Evolutionary conservation across 2,888 invertebrate genomes (phyloP).

Genomic region (Rapana venosa): DNA sequence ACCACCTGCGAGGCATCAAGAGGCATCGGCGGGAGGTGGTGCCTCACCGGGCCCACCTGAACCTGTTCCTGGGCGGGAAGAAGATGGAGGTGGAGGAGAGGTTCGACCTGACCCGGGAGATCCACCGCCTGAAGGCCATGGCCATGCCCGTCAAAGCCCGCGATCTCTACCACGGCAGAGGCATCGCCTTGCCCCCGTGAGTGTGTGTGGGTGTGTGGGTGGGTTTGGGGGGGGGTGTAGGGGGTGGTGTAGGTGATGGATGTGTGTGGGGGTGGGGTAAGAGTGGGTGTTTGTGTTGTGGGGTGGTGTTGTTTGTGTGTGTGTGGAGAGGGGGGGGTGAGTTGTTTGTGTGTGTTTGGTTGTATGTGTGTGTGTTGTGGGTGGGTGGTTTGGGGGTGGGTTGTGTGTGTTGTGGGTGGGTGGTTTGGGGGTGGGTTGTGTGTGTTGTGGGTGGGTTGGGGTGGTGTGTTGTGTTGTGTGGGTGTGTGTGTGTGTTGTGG

Average conservation of each 20-base stretch:
- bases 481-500: background rate
- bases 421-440: no score
- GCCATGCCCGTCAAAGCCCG: conserved; percentile 71
- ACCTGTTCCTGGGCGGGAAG: conserved; percentile 73
- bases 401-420: no score
- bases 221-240: background rate
- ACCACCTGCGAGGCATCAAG: conserved; percentile 67
- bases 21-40: conserved; percentile 62
- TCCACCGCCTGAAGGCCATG: conserved; percentile 69
- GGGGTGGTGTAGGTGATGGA: background rate
- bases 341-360: no score
- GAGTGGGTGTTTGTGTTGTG: background rate
- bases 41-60: conserved; percentile 69
- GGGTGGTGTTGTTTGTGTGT: no score
- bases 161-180: conserved; percentile 73
- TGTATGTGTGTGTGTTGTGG: no score
- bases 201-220: conserved; percentile 36
- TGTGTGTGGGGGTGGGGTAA: background rate
- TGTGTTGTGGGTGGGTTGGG: no score
- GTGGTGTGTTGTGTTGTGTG: no score
- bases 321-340: no score
- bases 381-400: no score
- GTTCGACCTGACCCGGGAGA: conserved; percentile 72
- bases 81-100: conserved; percentile 72
- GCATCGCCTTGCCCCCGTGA: conserved; percentile 72